Base-by-base conservation (phyloP, 2,113 vertebrate species). In the Brevimyrus niger region DNA sequence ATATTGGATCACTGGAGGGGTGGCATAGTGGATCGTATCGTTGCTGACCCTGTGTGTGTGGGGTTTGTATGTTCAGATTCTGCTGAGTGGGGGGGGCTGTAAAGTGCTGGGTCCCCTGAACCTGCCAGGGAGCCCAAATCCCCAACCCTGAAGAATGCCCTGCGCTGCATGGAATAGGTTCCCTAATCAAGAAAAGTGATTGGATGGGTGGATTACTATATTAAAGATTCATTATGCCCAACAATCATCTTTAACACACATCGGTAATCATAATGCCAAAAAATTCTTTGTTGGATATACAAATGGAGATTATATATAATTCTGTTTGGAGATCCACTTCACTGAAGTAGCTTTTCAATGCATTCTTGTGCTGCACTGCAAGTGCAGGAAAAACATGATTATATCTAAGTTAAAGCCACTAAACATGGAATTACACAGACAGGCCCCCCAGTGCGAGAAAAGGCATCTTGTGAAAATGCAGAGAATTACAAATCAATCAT, bases 401-500 rank as follows among this genome's bases (percentile, higher is more conserved):
- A 82, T 31, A 82, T 82, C 31, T 15, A 4, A 82, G 3, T 46
- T 38, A 9, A 83, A 44, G 11, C 11, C 19, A 10, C 13, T 44
- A 23, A 35, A 83, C 42, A 44, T 15, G 5, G 80, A 83, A 83
- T 44, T 83, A 9, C 6, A 83, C 17, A 47, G 44, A 84, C 38
- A 84, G 35, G 4, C 73, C 73, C n/a, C 73, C 73, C 13, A 19
- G 73, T 80, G 73, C 0, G 3, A 38, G 35, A 80, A 42, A 17
- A 80, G 13, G 31, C 35, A 47, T 11, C n/a, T 69, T 69, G 42
- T 17, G 82, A 84, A 84, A 84, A 46, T 84, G 42, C 82, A 84
- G 47, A 84, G 82, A 84, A 44, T 84, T 47, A 84, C 82, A 84
- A 84, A 84, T 46, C 82, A 80, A 42, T 76, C 69, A 35, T 15